These are phyloP conservation scores for Phragmatobia fuliginosa DNA, from an alignment of 2,888 invertebrate genomes.

Conservation along the genomic window DNA sequence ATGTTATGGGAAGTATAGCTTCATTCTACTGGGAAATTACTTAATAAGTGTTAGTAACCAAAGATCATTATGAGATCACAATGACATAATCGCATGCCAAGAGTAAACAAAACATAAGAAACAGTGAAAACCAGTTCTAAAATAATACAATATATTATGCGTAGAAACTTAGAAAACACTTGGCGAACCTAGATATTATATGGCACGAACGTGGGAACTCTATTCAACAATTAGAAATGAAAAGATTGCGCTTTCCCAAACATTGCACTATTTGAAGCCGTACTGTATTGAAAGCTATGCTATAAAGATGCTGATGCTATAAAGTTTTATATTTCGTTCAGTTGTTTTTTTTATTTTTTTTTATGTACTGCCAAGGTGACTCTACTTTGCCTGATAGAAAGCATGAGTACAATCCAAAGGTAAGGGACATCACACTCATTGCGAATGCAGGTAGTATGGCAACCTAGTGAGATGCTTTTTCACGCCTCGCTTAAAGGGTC, in stretches of 20 bases:
- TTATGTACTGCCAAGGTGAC: no score
- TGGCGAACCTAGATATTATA: slow-evolving; percentile 42
- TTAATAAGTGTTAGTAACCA: neutral
- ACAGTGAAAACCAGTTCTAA: slow-evolving; percentile 31
- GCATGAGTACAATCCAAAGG: no score
- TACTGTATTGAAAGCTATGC: slow-evolving; percentile 15
- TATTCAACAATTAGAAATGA: slow-evolving; percentile 43
- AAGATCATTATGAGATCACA: slow-evolving; percentile 7
- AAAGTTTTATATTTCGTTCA: no score
- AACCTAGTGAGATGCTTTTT: no score
- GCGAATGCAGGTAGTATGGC: no score
- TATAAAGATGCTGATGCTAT: neutral
- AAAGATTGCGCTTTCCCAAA: slow-evolving; percentile 51
- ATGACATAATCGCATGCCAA: slow-evolving; percentile 18
- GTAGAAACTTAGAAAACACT: slow-evolving; percentile 39
- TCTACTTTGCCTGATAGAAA: no score
- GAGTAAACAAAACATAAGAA: slow-evolving; percentile 27
- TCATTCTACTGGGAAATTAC: neutral
- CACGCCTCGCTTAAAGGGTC: no score
- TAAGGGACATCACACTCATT: no score
- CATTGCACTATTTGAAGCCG: slow-evolving; percentile 19
- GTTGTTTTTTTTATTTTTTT: no score
- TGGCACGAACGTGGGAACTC: slow-evolving; percentile 49
- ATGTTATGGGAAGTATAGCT: neutral
- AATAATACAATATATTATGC: slow-evolving; percentile 40